These are phyloP conservation scores for Wiebesia pumilae DNA, from an alignment of 1,140 invertebrate species.

Conservation along the genomic window DNA sequence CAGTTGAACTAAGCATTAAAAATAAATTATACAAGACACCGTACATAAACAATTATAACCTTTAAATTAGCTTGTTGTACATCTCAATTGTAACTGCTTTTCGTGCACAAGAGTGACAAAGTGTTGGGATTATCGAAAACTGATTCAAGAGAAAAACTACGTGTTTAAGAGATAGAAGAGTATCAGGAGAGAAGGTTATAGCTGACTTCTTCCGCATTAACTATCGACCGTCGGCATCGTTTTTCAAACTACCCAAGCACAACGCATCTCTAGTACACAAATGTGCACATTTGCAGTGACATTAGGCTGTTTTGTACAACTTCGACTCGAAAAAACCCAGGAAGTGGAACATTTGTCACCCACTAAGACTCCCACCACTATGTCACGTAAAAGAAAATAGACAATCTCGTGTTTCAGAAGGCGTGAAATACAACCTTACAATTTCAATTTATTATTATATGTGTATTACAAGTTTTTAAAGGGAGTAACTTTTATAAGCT, in stretches of 20 bases:
- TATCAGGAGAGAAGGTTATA: not conserved
- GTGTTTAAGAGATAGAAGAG: not conserved
- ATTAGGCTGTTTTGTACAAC: not conserved
- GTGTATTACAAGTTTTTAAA: not conserved
- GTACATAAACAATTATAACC: not conserved
- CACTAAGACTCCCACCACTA: not conserved
- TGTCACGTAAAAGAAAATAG: constrained; percentile 10
- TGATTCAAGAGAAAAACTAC: not conserved
- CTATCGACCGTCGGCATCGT: constrained; percentile 57
- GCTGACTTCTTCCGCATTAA: constrained; percentile 64
- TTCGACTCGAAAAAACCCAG: not conserved
- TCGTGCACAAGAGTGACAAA: constrained; percentile 15
- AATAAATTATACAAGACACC: not conserved
- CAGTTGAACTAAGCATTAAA: not conserved
- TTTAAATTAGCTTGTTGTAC: not conserved
- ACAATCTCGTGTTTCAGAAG: not conserved
- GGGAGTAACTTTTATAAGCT: not conserved
- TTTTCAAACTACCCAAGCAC: constrained; percentile 52
- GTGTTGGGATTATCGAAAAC: not conserved
- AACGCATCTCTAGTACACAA: not conserved
- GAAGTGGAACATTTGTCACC: not conserved
- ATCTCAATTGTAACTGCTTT: not conserved
- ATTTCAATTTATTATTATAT: too few relatives aligned
- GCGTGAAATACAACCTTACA: not conserved
- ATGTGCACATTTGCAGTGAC: not conserved